phyloP scores from a whole-genome alignment of 1,140 invertebrate species.

The Tenebrio molitor region DNA sequence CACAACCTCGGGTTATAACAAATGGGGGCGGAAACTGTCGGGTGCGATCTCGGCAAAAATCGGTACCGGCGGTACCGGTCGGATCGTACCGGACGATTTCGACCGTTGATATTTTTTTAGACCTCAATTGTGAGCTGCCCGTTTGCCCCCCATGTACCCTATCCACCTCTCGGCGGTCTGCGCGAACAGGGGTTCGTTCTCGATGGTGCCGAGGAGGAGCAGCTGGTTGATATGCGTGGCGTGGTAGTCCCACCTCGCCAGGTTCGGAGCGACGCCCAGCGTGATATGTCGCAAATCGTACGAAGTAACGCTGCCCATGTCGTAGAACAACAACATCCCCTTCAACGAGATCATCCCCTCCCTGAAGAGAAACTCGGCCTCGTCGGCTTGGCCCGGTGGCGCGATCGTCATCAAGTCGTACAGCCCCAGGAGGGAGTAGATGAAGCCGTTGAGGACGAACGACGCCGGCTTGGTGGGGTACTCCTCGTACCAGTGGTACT shows the following conservation, averaged over 20 bases:
- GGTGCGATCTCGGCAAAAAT: no score
- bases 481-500: slow-evolving; percentile 94
- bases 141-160: slow-evolving; percentile 95
- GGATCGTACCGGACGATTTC: no score
- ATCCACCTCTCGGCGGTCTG: slow-evolving; percentile 94
- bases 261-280: slow-evolving; percentile 90
- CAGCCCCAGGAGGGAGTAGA: slow-evolving; percentile 96
- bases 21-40: no score
- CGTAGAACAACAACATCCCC: slow-evolving; percentile 91
- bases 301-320: slow-evolving; percentile 95
- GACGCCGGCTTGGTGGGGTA: slow-evolving; percentile 96
- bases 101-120: neutral
- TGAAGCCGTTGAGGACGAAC: slow-evolving; percentile 99
- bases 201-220: slow-evolving; percentile 89
- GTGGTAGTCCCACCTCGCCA: slow-evolving; percentile 97
- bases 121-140: slow-evolving; percentile 89
- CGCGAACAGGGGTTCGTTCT: slow-evolving; percentile 86
- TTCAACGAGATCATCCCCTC: slow-evolving; percentile 92
- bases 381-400: slow-evolving; percentile 71
- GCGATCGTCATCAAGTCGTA: slow-evolving; percentile 90
- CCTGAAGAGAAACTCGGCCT: slow-evolving; percentile 84
- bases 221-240: slow-evolving; percentile 98
- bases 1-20: no score
- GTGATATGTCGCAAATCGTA: slow-evolving; percentile 97
- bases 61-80: no score